Evolutionary conservation across 64 coral and sea anemone species (phyloP), one percentile per base, ranked within the genome.

Genomic region (Astreopora myriophthalma): DNA sequence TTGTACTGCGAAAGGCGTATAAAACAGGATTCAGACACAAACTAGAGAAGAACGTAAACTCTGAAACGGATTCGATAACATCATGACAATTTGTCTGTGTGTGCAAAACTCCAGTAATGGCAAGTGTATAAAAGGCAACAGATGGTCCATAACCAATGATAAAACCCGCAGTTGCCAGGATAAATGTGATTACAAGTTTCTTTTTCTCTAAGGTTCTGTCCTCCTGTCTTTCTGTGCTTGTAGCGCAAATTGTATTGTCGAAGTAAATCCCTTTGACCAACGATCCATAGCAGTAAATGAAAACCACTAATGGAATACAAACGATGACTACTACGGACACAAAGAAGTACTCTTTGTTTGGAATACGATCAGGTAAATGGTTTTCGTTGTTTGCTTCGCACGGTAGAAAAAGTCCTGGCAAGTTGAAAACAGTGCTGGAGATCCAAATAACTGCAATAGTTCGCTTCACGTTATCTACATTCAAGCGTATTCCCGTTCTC

Each of bases 181-280:
- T 76, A 39, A 66, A 66, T 66, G 63, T 66, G 5, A 24, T 27
- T 2, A 66, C 63, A 66, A 66, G 63, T 88, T 88, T 17, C 86
- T 44, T 51, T 58, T 88, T 72, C 38, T 72, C 23, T 36, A 46
- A 12, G 48, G 86, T 8, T 88, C 70, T 60, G 71, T 58, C 69
- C 46, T 48, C 48, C 52, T 39, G 20, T 52, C 40, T 44, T 6
- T 44, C 31, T 28, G 42, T 8, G 13, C 19, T 0, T 5, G 31
- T 30, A 58, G 86, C 48, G 16, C 69, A 73, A n/a, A 88, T 88
- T 3, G 86, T 88, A 0, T 88, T 76, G n/a, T 34, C 74, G 12
- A 88, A 88, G 48, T 88, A 88, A 23, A 88, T 20, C 8, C 86
- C 86, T 88, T 88, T 88, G n/a, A 88, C 58, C 9, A 88, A 57